Percentiles rank a stretch among this genome's conserved stretches.
Conservation (phyloP, 2,113 vertebrate genomes). For the Petaurus breviceps region DNA sequence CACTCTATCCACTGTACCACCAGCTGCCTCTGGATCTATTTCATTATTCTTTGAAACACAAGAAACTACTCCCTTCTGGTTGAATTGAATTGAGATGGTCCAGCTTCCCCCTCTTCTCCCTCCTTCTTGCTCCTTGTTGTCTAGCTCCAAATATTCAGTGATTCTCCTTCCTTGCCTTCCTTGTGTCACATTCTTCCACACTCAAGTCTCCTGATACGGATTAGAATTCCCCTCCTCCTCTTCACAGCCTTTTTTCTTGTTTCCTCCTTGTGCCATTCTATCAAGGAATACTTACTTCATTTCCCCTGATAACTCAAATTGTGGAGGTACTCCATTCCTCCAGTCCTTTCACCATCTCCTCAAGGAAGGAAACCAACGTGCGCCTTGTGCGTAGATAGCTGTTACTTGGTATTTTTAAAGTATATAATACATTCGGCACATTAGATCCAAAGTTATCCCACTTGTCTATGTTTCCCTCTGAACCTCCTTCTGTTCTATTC, state of each 20-base stretch:
- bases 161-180: not conserved
- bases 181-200: not conserved
- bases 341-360: not conserved
- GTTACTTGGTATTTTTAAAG: not conserved
- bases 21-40: not conserved
- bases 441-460: not conserved
- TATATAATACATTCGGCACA: not conserved
- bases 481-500: not conserved
- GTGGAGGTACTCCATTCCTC: not conserved
- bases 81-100: not conserved
- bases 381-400: not conserved
- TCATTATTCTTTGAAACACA: not conserved
- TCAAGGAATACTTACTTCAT: not conserved
- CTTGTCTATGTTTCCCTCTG: not conserved
- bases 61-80: not conserved
- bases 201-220: not conserved
- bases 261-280: not conserved
- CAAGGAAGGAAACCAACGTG: not conserved
- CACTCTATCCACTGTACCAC: not conserved
- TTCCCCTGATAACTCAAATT: not conserved
- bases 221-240: not conserved
- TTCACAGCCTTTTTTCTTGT: not conserved
- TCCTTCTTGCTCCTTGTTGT: not conserved
- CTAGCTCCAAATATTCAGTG: not conserved
- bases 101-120: not conserved